Conservation (phyloP, 2,888 invertebrate species). For the Stictocephala bisonia region DNA sequence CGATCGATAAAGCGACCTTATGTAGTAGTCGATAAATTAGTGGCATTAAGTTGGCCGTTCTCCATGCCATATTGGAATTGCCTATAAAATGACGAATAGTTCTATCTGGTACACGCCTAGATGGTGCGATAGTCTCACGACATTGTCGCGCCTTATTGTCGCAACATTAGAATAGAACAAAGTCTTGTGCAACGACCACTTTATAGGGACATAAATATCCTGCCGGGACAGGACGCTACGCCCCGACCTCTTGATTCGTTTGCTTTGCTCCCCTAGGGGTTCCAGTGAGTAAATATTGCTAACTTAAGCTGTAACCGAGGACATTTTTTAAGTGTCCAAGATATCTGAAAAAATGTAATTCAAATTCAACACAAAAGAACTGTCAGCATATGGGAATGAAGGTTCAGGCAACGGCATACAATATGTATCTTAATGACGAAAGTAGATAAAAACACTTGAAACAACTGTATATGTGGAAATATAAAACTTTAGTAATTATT, state of each 20-base stretch:
- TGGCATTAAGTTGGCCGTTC: slow-evolving; percentile 14
- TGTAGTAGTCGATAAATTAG: slow-evolving; percentile 34
- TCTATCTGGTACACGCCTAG: slow-evolving; percentile 29
- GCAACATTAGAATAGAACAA: slow-evolving; percentile 39
- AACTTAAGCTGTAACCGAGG: too few species aligned
- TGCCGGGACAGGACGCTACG: neutral
- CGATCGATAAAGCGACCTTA: slow-evolving; percentile 21
- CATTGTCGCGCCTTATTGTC: slow-evolving; percentile 32
- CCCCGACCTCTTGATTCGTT: neutral
- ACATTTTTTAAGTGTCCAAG: too few species aligned
- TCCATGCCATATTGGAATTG: slow-evolving; percentile 34
- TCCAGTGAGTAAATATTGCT: too few species aligned
- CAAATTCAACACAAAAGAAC: too few species aligned
- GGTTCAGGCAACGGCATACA: too few species aligned
- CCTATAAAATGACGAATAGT: slow-evolving; percentile 39
- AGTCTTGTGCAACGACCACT: slow-evolving; percentile 32
- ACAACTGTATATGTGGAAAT: too few species aligned
- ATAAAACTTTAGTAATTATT: too few species aligned
- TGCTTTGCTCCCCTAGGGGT: too few species aligned
- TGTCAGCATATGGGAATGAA: too few species aligned
- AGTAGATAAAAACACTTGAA: too few species aligned
- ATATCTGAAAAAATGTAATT: too few species aligned
- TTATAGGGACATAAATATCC: slow-evolving; percentile 38
- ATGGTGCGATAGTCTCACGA: slow-evolving; percentile 29
- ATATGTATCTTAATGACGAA: too few species aligned